Percentiles rank a stretch among this genome's conserved stretches.
These are phyloP conservation scores for Pantala flavescens DNA, from an alignment of 1,140 invertebrate genomes.

Conservation along the genomic window DNA sequence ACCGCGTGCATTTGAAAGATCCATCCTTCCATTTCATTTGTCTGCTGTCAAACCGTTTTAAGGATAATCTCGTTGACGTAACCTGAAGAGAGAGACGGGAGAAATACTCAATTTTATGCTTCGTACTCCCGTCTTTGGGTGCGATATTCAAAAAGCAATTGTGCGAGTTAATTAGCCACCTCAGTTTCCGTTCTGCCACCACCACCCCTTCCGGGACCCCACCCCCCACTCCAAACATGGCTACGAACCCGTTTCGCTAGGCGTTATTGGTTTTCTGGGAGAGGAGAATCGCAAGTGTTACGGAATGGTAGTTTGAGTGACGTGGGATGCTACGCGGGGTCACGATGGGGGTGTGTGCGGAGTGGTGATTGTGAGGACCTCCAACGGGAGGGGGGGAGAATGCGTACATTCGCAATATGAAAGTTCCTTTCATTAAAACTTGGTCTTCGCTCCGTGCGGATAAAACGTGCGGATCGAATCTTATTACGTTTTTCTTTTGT, in stretches of 20 bases:
- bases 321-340: not conserved
- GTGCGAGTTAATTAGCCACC: conserved; percentile 4
- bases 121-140: not conserved
- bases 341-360: not conserved
- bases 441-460: too few relatives aligned
- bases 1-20: conserved; percentile 4
- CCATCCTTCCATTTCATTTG: conserved; percentile 9
- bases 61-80: conserved; percentile 9
- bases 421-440: too few relatives aligned
- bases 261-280: not conserved
- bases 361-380: not conserved
- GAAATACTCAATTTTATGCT: conserved; percentile 8
- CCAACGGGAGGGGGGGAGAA: not conserved
- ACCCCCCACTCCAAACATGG: not conserved
- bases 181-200: not conserved
- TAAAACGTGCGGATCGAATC: too few relatives aligned
- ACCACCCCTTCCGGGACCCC: not conserved
- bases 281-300: not conserved
- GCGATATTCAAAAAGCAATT: conserved; percentile 7
- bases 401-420: not conserved
- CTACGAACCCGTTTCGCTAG: not conserved
- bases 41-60: conserved; percentile 9
- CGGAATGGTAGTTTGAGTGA: conserved; percentile 3
- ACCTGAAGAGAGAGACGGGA: not conserved
- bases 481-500: too few relatives aligned